A percentile compares a stretch with the other conserved stretches of the same genome.
phyloP scores from a whole-genome alignment of 2,113 vertebrate species.

The Ammodytes marinus region DNA sequence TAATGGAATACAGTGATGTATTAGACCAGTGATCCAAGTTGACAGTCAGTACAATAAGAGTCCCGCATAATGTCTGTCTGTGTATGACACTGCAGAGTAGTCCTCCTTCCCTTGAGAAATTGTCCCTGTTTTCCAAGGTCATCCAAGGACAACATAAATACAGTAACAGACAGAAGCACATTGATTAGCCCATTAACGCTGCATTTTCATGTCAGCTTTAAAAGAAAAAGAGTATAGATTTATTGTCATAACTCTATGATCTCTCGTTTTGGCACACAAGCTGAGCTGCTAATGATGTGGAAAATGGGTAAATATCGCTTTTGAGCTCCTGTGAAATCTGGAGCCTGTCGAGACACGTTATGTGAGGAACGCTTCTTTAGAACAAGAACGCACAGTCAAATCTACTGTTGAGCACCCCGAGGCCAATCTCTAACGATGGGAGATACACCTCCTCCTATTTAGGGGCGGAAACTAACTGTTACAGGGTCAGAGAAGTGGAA shows the following conservation, averaged over 20 bases:
- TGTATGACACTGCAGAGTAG: constrained; percentile 17
- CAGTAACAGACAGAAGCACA: background rate
- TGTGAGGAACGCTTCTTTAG: constrained; percentile 47
- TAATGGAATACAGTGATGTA: constrained; percentile 26
- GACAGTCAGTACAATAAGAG: constrained; percentile 45
- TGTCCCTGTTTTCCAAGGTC: constrained; percentile 19
- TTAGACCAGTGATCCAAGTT: constrained; percentile 48
- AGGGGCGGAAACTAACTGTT: constrained; percentile 31
- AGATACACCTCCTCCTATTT: constrained; percentile 29
- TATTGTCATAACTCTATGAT: constrained; percentile 20
- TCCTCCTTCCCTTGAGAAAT: background rate
- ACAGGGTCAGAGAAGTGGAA: constrained; percentile 4
- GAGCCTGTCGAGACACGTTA: constrained; percentile 62
- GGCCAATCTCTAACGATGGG: constrained; percentile 28
- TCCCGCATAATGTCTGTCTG: constrained; percentile 2
- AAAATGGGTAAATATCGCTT: constrained; percentile 29
- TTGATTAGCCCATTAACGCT: background rate
- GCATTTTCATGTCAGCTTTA: constrained; percentile 16
- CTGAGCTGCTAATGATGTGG: constrained; percentile 65
- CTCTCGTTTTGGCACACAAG: background rate
- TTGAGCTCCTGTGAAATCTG: constrained; percentile 54
- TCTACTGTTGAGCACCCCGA: constrained; percentile 14
- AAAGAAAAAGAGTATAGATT: constrained; percentile 22
- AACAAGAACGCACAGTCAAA: constrained; percentile 39
- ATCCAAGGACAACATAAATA: constrained; percentile 31